These are phyloP conservation scores for Physeter macrocephalus DNA, from an alignment of 2,113 vertebrate genomes.

Conservation along the genomic window DNA sequence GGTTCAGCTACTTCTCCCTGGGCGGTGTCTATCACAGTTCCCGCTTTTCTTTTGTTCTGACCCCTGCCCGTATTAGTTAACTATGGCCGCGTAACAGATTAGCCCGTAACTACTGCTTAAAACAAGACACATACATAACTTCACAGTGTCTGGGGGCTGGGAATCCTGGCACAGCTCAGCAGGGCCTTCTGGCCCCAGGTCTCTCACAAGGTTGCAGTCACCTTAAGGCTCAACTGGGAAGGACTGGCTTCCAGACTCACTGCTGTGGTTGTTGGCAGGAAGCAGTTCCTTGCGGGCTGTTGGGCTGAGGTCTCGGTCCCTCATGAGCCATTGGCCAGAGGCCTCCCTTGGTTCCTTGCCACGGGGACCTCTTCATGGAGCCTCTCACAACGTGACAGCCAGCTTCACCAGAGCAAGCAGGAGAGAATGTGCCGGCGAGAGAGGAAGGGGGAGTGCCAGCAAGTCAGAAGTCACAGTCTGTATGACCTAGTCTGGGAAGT, in stretches of 20 bases:
- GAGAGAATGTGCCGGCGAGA: background rate
- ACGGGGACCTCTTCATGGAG: background rate
- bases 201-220: background rate
- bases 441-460: background rate
- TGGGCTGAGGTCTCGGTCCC: background rate
- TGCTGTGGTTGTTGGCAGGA: background rate
- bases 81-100: background rate
- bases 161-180: background rate
- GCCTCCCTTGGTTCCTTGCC: background rate
- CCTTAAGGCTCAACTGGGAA: background rate
- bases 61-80: background rate
- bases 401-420: background rate
- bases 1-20: background rate
- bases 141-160: background rate
- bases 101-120: background rate
- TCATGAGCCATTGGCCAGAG: background rate
- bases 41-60: background rate
- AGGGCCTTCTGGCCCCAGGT: background rate
- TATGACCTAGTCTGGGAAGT: background rate
- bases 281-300: background rate
- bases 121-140: background rate
- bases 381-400: background rate
- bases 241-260: background rate
- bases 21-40: background rate
- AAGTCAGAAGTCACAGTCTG: background rate